A percentile compares a stretch with the other conserved stretches of the same genome.
These are phyloP conservation scores for Apotomis capreana DNA, from an alignment of 2,888 invertebrate genomes.

Conservation along the genomic window DNA sequence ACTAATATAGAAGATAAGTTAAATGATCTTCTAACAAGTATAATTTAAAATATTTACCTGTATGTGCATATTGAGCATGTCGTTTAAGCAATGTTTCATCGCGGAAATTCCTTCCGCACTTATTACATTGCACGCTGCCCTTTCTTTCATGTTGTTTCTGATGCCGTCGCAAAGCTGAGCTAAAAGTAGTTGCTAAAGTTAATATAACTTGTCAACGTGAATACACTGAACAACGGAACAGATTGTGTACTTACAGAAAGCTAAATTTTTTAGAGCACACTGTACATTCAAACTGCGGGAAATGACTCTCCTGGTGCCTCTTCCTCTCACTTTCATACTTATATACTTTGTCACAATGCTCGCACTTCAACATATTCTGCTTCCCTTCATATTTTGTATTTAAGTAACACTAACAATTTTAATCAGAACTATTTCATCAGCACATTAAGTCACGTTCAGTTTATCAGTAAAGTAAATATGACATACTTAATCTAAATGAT, in stretches of 20 bases:
- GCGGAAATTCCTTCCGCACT: constrained; percentile 68
- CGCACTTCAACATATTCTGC: constrained; percentile 55
- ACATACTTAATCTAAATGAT: too few species aligned
- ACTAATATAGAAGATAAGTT: too few species aligned
- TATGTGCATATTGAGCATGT: constrained; percentile 76
- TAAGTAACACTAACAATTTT: background rate
- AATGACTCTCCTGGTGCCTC: constrained; percentile 74
- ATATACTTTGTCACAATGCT: constrained; percentile 67
- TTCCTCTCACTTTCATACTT: constrained; percentile 74
- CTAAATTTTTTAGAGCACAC: constrained; percentile 76
- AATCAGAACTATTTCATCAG: background rate
- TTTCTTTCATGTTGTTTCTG: constrained; percentile 73
- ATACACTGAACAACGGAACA: background rate
- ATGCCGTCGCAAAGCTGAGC: constrained; percentile 73
- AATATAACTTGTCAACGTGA: background rate
- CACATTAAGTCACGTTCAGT: background rate
- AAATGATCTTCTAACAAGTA: too few species aligned
- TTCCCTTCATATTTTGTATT: background rate
- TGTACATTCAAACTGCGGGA: constrained; percentile 68
- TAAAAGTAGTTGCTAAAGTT: constrained; percentile 46
- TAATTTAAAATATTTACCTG: constrained; percentile 57
- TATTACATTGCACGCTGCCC: constrained; percentile 63
- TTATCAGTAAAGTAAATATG: too few species aligned
- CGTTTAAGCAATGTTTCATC: constrained; percentile 70
- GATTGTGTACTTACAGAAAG: constrained; percentile 67